phyloP scores from a whole-genome alignment of 2,888 invertebrate genomes.

The Drosophila paranaensis region DNA sequence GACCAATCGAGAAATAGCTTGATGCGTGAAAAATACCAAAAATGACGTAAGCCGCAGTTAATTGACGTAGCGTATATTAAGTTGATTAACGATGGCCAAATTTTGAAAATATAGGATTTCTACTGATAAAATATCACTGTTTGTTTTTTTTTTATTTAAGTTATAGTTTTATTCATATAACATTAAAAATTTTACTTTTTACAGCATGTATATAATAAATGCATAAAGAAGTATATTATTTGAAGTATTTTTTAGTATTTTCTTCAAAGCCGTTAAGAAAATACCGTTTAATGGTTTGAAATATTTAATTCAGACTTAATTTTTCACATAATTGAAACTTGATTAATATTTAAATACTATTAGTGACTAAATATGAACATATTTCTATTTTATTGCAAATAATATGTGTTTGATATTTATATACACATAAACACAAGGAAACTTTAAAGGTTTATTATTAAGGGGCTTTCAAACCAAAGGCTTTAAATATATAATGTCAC shows the following conservation, averaged over 20 bases:
- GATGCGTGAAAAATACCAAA: not conserved
- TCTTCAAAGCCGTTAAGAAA: not conserved
- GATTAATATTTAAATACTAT: not conserved
- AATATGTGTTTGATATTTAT: no score
- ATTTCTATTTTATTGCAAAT: no score
- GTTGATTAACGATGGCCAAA: not conserved
- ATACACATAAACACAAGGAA: no score
- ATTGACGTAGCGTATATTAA: not conserved
- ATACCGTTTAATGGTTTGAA: not conserved
- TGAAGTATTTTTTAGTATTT: not conserved
- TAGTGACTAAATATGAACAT: not conserved
- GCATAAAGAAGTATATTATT: not conserved
- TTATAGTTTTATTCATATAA: no score
- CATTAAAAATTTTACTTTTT: no score
- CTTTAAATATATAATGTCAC: not conserved
- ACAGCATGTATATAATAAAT: not conserved
- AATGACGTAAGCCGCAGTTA: not conserved
- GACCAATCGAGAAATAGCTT: conserved; percentile 4
- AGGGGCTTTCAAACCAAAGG: no score
- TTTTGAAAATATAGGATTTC: not conserved
- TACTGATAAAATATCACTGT: no score
- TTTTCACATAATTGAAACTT: not conserved
- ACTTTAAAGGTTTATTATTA: no score
- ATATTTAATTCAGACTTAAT: not conserved
- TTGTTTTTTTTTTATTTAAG: no score